A percentile compares a stretch with the other conserved stretches of the same genome.
These are phyloP conservation scores for Myotis pilosus DNA, from an alignment of 2,797 vertebrate species.

Conservation along the genomic window DNA sequence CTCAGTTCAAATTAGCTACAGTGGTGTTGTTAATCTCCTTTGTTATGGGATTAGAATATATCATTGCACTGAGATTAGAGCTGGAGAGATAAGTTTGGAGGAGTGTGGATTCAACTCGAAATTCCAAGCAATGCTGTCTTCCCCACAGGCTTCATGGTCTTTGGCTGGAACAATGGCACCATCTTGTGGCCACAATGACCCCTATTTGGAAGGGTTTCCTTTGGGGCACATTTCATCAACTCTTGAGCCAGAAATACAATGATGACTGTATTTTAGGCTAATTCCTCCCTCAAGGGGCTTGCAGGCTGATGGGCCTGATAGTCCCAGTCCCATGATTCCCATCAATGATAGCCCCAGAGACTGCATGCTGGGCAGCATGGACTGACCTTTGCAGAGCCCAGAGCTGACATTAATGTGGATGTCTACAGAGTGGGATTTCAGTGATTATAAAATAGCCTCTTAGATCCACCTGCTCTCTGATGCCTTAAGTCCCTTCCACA, in stretches of 20 bases:
- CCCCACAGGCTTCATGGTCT: neutral
- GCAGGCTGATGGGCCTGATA: too few species aligned
- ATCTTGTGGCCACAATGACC: conserved; percentile 74
- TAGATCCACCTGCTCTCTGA: neutral
- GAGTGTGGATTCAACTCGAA: neutral
- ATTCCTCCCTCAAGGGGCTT: neutral
- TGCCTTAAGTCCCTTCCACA: neutral
- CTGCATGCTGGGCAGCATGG: neutral
- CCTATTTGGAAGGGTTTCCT: neutral
- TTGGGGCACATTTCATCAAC: neutral
- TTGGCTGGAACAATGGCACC: conserved; percentile 74
- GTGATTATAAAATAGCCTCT: neutral
- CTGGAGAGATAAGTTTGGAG: neutral
- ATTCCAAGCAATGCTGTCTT: neutral
- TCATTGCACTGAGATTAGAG: conserved; percentile 44
- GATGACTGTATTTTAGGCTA: neutral
- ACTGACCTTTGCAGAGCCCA: neutral
- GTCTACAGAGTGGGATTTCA: neutral
- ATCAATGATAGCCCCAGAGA: neutral
- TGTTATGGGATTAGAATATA: conserved; percentile 66
- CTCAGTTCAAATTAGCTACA: conserved; percentile 49
- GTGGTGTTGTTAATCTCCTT: conserved; percentile 46
- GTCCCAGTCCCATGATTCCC: neutral
- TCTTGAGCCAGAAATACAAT: neutral
- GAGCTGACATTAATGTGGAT: neutral